A percentile compares a stretch with the other conserved stretches of the same genome.
Evolutionary conservation across 1,140 invertebrate genomes (phyloP).

Genomic region (Drosophila willistoni): DNA sequence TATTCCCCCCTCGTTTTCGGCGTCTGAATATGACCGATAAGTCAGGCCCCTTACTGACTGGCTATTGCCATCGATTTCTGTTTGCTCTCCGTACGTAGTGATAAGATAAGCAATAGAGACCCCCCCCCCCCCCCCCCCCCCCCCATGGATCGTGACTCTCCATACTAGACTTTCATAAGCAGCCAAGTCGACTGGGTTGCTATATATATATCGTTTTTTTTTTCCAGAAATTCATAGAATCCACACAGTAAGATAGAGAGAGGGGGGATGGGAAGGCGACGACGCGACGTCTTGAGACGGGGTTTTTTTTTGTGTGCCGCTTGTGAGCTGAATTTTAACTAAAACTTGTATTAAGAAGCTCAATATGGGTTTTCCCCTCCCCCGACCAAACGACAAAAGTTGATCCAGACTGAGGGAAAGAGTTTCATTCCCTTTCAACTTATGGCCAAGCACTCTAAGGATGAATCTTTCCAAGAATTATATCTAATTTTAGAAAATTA

Average conservation of each 20-base stretch:
- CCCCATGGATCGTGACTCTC: conserved; percentile 47
- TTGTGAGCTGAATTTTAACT: conserved; percentile 49
- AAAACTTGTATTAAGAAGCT: conserved; percentile 18
- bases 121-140: conserved; percentile 31
- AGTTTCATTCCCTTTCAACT: background rate
- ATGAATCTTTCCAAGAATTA: background rate
- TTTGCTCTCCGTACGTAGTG: conserved; percentile 58
- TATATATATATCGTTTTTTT: conserved; percentile 29
- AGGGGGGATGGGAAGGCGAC: background rate
- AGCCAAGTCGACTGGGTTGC: conserved; percentile 37
- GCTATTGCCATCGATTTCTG: conserved; percentile 37
- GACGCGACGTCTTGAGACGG: conserved; percentile 30
- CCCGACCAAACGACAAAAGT: background rate
- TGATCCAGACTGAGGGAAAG: conserved; percentile 3
- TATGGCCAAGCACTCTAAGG: background rate
- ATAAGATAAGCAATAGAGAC: conserved; percentile 69
- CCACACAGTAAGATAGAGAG: conserved; percentile 37
- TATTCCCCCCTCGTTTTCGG: conserved; percentile 1
- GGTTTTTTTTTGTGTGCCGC: conserved; percentile 21
- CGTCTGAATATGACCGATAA: conserved; percentile 55
- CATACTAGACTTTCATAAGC: conserved; percentile 33
- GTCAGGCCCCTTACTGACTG: conserved; percentile 17
- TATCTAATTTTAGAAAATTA: background rate
- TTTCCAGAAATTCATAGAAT: conserved; percentile 77
- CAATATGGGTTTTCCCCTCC: background rate